These are phyloP conservation scores for Apotomis turbidana DNA, from an alignment of 2,888 invertebrate species.

Conservation along the genomic window DNA sequence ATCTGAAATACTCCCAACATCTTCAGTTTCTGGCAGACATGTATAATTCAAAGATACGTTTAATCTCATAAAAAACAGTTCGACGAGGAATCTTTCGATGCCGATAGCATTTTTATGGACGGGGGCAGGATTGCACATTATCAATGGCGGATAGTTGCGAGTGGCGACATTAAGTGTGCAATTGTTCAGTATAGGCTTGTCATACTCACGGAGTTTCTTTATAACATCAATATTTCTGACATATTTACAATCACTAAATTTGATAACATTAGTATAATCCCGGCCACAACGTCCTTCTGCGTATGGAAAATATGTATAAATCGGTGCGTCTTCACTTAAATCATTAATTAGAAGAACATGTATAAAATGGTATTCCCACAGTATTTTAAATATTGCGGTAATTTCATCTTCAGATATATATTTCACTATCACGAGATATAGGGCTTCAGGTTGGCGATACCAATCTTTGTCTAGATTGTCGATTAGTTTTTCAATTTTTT, in stretches of 20 bases:
- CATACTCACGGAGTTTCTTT: conserved; percentile 6
- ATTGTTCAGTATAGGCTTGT: conserved; percentile 24
- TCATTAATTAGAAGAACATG: conserved; percentile 27
- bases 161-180: conserved; percentile 37
- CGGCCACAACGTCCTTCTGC: conserved; percentile 32
- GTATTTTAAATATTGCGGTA: conserved; percentile 21
- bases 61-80: conserved; percentile 17
- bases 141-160: conserved; percentile 36
- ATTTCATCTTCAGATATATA: neutral
- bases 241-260: conserved; percentile 31
- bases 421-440: conserved; percentile 28
- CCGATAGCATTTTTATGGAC: conserved; percentile 16
- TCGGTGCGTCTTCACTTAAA: conserved; percentile 6
- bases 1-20: conserved; percentile 28
- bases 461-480: conserved; percentile 27
- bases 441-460: conserved; percentile 28
- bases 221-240: neutral
- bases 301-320: conserved; percentile 39
- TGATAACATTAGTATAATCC: conserved; percentile 30
- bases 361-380: conserved; percentile 35
- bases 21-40: conserved; percentile 8
- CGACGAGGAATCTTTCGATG: conserved; percentile 34
- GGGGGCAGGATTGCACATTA: conserved; percentile 18
- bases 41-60: conserved; percentile 32
- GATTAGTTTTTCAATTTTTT: conserved; percentile 28